A percentile compares a stretch with the other conserved stretches of the same genome.
These are phyloP conservation scores for Formica selysi DNA, from an alignment of 1,140 invertebrate species.

Conservation along the genomic window DNA sequence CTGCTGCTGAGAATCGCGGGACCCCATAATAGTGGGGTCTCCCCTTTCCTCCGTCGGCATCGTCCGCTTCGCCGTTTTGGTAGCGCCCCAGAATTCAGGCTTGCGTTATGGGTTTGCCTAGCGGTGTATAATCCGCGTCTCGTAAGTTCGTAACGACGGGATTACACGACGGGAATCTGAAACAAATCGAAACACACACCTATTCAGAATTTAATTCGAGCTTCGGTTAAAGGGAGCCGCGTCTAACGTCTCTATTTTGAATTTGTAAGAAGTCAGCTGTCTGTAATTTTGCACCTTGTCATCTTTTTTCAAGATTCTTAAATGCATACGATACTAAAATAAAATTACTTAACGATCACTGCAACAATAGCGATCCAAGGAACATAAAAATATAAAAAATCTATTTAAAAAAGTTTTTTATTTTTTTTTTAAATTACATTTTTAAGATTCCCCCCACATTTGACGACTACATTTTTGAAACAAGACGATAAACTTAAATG, in stretches of 20 bases:
- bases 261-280: neutral
- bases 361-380: neutral
- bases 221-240: conserved; percentile 1
- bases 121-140: conserved; percentile 62
- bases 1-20: conserved; percentile 46
- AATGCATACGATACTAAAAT: neutral
- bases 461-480: neutral
- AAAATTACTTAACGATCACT: neutral
- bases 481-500: too few relatives aligned
- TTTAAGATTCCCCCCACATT: neutral
- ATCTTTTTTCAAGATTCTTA: neutral
- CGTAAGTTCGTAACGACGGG: conserved; percentile 60
- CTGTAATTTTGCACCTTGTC: neutral
- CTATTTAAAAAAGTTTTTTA: neutral
- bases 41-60: conserved; percentile 32
- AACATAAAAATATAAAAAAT: neutral
- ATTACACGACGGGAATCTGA: conserved; percentile 64
- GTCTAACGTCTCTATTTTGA: conserved; percentile 34
- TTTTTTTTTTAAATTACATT: too few relatives aligned
- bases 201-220: conserved; percentile 56
- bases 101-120: conserved; percentile 59
- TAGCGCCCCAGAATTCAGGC: conserved; percentile 38
- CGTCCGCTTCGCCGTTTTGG: conserved; percentile 44
- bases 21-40: conserved; percentile 33
- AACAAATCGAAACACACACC: conserved; percentile 54